Evolutionary conservation across 2,888 invertebrate genomes (phyloP), one percentile per base, ranked within the genome.

Genomic region (Dinocampus coccinellae): DNA sequence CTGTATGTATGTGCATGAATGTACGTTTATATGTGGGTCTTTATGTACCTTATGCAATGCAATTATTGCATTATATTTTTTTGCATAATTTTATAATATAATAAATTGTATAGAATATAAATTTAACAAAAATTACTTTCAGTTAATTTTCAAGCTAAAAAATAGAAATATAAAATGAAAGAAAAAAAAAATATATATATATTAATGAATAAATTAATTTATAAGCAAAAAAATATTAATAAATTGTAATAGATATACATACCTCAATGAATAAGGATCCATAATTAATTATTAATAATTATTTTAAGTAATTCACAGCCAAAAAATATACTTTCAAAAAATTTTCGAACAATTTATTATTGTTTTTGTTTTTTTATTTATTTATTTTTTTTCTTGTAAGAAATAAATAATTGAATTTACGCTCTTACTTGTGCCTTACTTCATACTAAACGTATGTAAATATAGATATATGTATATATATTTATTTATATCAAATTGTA

Each of bases 241-340:
- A 26, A 55, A 26, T 13, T n/a, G 16, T 11, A 24, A 4, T 11
- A 20, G 7, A 26, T 52, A 13, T 47, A 52, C 81, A 80, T 67
- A 85, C 85, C 85, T 85, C 73, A 85, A 73, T 53, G 82, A 84
- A 69, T 85, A 85, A 61, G 85, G 85, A 83, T 85, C 85, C 85
- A 85, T 84, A 65, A 62, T 75, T 73, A 68, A 69, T 62, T 70
- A 70, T 73, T 65, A n/a, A 39, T n/a, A 39, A n/a, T 3, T 11
- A 61, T 34, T 39, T 34, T 10, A 58, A n/a, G n/a, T 2, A 58
- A 29, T 42, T 47, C 77, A 74, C 77, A 77, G 75, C 72, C 75
- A 64, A 39, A 66, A n/a, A 63, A 62, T 75, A 74, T 75, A 77
- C 73, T 75, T 47, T 47, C 47, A 47, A 47, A 72, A 70, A 69